phyloP scores from a whole-genome alignment of 1,140 invertebrate genomes.

The Propsilocerus akamusi region DNA sequence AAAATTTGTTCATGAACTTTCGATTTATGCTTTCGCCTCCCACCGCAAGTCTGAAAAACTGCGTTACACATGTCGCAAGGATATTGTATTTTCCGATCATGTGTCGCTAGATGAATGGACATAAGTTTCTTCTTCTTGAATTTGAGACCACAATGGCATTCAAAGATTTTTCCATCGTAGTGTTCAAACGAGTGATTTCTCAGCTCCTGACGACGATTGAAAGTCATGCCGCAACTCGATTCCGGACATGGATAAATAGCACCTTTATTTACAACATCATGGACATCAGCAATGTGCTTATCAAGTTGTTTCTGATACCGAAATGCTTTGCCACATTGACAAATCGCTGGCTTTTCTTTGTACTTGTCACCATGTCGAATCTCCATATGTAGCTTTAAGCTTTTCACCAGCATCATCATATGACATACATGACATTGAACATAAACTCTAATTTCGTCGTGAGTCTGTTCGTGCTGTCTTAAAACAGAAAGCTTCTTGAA shows the following conservation, averaged over 20 bases:
- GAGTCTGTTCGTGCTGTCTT: constrained; percentile 20
- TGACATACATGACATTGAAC: constrained; percentile 19
- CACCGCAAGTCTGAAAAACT: not conserved
- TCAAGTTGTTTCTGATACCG: not conserved
- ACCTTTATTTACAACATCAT: not conserved
- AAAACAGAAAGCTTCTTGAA: constrained; percentile 24
- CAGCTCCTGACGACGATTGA: not conserved
- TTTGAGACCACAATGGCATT: not conserved
- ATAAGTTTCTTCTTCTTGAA: not conserved
- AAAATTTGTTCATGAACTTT: not conserved
- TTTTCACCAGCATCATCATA: constrained; percentile 19
- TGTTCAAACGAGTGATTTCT: not conserved
- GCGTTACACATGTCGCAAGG: not conserved
- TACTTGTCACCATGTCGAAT: constrained; percentile 19
- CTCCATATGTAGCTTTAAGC: constrained; percentile 21
- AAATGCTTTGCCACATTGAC: not conserved
- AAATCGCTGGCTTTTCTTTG: constrained; percentile 9
- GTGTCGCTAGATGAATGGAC: not conserved
- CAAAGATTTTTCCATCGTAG: not conserved
- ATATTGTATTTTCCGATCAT: not conserved
- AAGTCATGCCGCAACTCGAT: not conserved
- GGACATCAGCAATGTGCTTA: not conserved
- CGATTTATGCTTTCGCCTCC: not conserved
- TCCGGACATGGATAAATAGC: not conserved
- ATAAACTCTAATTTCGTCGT: constrained; percentile 18